Percentiles rank a stretch among this genome's conserved stretches.
Conservation (phyloP, 2,888 invertebrate genomes). For the Plutella xylostella region DNA sequence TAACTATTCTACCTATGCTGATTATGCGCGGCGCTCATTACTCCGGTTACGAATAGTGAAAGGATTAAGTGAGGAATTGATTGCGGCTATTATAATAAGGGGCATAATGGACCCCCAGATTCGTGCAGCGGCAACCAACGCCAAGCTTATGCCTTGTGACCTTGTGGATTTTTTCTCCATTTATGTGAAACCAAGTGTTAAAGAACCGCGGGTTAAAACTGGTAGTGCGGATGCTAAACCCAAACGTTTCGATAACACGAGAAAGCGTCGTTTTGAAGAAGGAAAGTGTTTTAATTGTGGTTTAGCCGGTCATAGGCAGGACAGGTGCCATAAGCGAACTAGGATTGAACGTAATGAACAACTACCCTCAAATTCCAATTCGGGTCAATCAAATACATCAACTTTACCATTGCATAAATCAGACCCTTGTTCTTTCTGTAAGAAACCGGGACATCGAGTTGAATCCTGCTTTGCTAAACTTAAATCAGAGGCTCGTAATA, state of each 20-base stretch:
- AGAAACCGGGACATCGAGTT: slow-evolving; percentile 15
- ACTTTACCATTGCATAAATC: background rate
- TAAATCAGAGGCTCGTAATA: slow-evolving; percentile 12
- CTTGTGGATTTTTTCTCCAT: slow-evolving; percentile 10
- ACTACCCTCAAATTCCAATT: background rate
- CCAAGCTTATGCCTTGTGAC: slow-evolving; percentile 3
- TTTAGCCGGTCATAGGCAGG: slow-evolving; percentile 7
- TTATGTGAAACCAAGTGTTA: background rate
- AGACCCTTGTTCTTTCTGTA: slow-evolving; percentile 3
- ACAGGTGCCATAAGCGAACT: background rate
- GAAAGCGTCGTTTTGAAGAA: background rate
- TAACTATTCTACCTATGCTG: slow-evolving; percentile 13
- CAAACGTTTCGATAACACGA: background rate
- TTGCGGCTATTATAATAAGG: slow-evolving; percentile 5
- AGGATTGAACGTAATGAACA: background rate
- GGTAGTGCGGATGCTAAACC: background rate
- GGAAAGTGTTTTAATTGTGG: slow-evolving; percentile 15
- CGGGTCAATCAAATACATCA: background rate
- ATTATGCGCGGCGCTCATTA: slow-evolving; percentile 15
- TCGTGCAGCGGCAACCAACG: slow-evolving; percentile 8
- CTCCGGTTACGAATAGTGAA: slow-evolving; percentile 10
- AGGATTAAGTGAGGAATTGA: slow-evolving; percentile 8
- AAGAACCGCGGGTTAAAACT: background rate
- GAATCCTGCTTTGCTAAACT: slow-evolving; percentile 18
- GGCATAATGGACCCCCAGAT: slow-evolving; percentile 6